phyloP scores from a whole-genome alignment of 2,797 vertebrate genomes.

The Alfaro cultratus region DNA sequence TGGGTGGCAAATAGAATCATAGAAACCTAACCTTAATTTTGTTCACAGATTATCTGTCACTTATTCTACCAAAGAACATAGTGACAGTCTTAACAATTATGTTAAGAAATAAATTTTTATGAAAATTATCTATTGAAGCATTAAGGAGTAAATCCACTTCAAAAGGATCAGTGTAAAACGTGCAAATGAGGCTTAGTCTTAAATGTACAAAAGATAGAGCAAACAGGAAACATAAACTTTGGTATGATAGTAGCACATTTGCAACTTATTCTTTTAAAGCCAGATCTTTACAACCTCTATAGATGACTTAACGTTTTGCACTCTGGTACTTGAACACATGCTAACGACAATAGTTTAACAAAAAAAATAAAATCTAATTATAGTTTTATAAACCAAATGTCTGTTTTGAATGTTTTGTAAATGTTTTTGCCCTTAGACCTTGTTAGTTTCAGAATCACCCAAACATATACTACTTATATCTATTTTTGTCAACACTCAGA shows the following conservation, averaged over 20 bases:
- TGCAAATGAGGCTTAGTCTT: no score
- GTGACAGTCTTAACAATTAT: no score
- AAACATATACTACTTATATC: neutral
- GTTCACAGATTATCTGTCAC: no score
- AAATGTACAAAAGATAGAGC: neutral
- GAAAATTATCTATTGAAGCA: no score
- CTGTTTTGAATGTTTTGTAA: neutral
- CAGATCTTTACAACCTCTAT: neutral
- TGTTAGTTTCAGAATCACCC: neutral
- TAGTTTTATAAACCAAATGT: neutral
- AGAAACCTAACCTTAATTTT: no score
- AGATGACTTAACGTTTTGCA: neutral
- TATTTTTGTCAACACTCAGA: neutral
- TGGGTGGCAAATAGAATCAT: no score
- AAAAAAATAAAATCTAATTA: neutral
- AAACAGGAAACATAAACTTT: neutral
- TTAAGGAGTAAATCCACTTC: no score
- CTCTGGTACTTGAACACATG: neutral
- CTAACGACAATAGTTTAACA: neutral
- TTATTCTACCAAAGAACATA: no score
- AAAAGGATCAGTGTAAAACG: no score
- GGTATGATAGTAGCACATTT: neutral
- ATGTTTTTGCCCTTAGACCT: neutral
- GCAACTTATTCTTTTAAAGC: neutral
- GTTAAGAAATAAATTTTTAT: no score